A percentile compares a stretch with the other conserved stretches of the same genome.
Evolutionary conservation across 2,113 vertebrate genomes (phyloP).

Genomic region (Istiophorus platypterus): DNA sequence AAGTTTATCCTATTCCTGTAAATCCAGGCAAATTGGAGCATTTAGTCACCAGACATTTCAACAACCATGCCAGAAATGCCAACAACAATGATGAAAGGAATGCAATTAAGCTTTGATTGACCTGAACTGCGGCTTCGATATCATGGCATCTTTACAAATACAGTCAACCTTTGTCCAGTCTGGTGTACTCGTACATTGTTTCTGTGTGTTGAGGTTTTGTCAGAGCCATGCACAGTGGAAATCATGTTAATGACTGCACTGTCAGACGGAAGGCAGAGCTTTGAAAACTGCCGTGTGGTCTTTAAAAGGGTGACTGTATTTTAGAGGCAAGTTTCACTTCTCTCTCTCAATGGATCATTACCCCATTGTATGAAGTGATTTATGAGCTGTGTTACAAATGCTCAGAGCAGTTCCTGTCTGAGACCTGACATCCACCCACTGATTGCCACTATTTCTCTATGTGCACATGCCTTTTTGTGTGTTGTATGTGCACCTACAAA

Average conservation of each 20-base stretch:
- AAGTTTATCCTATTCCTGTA: neutral
- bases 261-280: constrained; percentile 29
- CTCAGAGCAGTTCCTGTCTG: constrained; percentile 68
- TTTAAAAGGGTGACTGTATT: constrained; percentile 49
- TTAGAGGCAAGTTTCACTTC: constrained; percentile 40
- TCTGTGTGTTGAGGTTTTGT: constrained; percentile 17
- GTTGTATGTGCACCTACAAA: constrained; percentile 8
- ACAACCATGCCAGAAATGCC: neutral
- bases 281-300: constrained; percentile 23
- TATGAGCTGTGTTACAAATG: constrained; percentile 56
- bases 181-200: neutral
- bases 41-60: neutral
- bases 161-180: neutral
- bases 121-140: neutral
- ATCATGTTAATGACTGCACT: constrained; percentile 34
- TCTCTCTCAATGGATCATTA: constrained; percentile 62
- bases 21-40: neutral
- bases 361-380: constrained; percentile 64
- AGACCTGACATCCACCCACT: constrained; percentile 58
- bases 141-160: neutral
- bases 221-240: constrained; percentile 22
- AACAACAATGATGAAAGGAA: neutral
- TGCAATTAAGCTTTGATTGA: neutral
- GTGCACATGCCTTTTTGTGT: constrained; percentile 42
- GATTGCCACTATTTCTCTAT: constrained; percentile 64